Evolutionary conservation across 53 echinoderm and acorn worm genomes (phyloP).

Genomic region (Hippasteria phrygiana): DNA sequence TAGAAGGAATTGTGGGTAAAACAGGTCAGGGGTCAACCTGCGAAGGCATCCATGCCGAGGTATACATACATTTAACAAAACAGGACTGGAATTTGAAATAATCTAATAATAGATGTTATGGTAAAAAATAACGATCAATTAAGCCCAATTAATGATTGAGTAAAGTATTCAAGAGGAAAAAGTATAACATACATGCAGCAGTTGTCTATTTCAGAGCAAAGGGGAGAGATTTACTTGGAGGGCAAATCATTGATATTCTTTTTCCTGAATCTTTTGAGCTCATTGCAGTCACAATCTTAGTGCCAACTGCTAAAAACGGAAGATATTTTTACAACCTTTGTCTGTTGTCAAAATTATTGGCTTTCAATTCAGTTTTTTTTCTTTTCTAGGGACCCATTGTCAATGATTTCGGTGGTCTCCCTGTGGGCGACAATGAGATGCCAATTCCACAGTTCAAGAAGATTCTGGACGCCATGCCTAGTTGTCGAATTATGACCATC

Average conservation of each 20-base stretch:
- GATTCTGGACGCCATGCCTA: conserved; percentile 84
- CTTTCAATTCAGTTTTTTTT: neutral
- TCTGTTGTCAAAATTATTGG: too few relatives aligned
- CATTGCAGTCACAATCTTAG: too few relatives aligned
- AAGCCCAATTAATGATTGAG: too few relatives aligned
- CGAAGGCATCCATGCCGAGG: conserved; percentile 89
- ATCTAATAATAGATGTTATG: neutral
- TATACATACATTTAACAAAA: neutral
- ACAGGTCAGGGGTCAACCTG: conserved; percentile 80
- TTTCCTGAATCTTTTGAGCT: too few relatives aligned
- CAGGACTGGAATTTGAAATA: neutral
- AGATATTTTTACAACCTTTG: too few relatives aligned
- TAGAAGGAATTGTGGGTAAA: conserved; percentile 76
- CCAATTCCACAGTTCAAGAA: conserved; percentile 66
- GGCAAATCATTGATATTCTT: too few relatives aligned
- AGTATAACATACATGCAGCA: too few relatives aligned
- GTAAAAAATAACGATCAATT: too few relatives aligned
- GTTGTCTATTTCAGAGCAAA: too few relatives aligned
- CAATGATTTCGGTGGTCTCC: conserved; percentile 88
- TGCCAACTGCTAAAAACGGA: too few relatives aligned
- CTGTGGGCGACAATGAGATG: conserved; percentile 78
- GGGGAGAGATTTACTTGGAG: too few relatives aligned
- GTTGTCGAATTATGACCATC: conserved; percentile 91
- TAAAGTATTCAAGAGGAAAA: too few relatives aligned
- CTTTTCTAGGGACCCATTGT: conserved; percentile 80